These are phyloP conservation scores for Gallinago solitaria DNA, from an alignment of 2,797 vertebrate genomes.

Conservation along the genomic window DNA sequence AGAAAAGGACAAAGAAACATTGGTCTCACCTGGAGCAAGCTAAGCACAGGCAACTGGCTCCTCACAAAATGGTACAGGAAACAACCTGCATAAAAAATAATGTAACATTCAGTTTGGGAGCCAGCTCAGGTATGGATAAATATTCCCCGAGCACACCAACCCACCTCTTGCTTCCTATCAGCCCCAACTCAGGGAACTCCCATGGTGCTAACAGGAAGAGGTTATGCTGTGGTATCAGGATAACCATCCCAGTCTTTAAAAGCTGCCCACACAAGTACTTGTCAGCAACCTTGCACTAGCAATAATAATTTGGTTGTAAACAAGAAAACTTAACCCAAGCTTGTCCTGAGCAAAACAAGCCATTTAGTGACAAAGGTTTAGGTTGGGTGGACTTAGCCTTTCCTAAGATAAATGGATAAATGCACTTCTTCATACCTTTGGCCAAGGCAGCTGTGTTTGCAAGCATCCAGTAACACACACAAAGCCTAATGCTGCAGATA, in stretches of 20 bases:
- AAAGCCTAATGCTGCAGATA: not conserved
- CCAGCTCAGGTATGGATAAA: not conserved
- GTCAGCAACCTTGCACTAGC: not conserved
- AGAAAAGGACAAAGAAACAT: not conserved
- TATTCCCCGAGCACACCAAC: not conserved
- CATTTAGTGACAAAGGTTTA: not conserved
- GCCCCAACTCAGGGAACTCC: not conserved
- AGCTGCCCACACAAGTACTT: not conserved
- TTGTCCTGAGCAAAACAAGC: not conserved
- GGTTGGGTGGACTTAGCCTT: not conserved
- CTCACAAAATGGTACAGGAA: not conserved
- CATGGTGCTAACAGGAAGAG: not conserved
- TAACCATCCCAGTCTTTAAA: not conserved
- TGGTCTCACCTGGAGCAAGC: not conserved
- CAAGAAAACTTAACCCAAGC: not conserved
- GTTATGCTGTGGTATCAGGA: not conserved
- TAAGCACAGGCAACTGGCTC: not conserved
- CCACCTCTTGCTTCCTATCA: not conserved
- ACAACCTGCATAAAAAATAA: not conserved
- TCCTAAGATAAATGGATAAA: not conserved
- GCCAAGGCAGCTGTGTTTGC: not conserved
- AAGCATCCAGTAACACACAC: not conserved
- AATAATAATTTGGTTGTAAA: not conserved
- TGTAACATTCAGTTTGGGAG: not conserved
- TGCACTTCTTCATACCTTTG: not conserved